Conservation (phyloP, 53 echinoderm and acorn worm genomes). For the Zoroaster sp. region DNA sequence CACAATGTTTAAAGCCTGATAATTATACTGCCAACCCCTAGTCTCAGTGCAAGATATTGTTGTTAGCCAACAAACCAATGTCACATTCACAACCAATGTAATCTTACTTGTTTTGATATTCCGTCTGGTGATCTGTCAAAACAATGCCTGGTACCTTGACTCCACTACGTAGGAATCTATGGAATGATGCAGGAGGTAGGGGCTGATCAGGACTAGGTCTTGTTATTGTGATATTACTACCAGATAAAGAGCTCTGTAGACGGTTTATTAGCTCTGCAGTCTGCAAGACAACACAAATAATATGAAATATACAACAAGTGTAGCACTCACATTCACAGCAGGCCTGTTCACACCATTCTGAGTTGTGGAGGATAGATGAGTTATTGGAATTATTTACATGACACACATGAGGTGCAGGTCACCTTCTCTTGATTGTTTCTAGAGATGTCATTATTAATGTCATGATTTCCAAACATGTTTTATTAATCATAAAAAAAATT, state of each 20-base stretch:
- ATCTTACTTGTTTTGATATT: conserved; percentile 74
- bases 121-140: conserved; percentile 76
- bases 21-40: too few species aligned
- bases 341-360: too few species aligned
- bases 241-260: neutral
- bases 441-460: too few species aligned
- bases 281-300: conserved; percentile 43
- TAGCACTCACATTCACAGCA: too few species aligned
- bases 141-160: conserved; percentile 82
- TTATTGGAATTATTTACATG: too few species aligned
- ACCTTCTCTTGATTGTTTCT: neutral
- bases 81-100: neutral
- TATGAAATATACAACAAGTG: too few species aligned
- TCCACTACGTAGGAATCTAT: conserved; percentile 78
- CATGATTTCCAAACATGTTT: too few species aligned
- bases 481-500: too few species aligned
- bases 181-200: conserved; percentile 92
- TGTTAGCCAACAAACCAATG: neutral
- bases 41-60: too few species aligned
- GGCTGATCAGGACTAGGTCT: conserved; percentile 20
- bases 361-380: too few species aligned
- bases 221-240: conserved; percentile 16
- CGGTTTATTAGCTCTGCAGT: neutral
- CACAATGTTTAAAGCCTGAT: too few species aligned
- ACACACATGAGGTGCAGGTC: neutral